Percentiles rank a stretch among this genome's conserved stretches.
These are phyloP conservation scores for Melieria omissa DNA, from an alignment of 2,888 invertebrate species.

Conservation along the genomic window DNA sequence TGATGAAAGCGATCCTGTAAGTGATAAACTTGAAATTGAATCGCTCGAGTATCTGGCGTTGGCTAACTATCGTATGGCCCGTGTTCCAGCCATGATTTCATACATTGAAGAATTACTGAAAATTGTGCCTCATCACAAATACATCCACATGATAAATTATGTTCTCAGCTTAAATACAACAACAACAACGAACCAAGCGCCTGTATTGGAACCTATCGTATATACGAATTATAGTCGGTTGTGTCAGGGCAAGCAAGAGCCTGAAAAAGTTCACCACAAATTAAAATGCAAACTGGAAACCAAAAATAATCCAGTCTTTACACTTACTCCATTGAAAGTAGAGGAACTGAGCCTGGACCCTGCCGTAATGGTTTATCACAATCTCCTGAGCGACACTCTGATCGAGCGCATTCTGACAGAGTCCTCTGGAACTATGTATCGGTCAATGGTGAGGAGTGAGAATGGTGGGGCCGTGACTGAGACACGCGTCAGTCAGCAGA, in stretches of 20 bases:
- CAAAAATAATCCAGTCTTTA: slow-evolving; percentile 72
- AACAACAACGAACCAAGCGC: neutral
- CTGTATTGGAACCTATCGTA: neutral
- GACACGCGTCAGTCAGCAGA: slow-evolving; percentile 52
- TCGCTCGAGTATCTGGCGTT: slow-evolving; percentile 50
- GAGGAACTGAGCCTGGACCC: slow-evolving; percentile 83
- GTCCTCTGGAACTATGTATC: slow-evolving; percentile 18
- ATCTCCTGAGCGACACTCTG: slow-evolving; percentile 85
- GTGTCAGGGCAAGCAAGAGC: slow-evolving; percentile 48
- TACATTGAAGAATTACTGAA: slow-evolving; percentile 41
- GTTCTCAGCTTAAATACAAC: neutral
- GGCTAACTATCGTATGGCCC: slow-evolving; percentile 47
- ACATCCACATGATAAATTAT: too few species aligned
- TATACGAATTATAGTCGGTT: slow-evolving; percentile 44
- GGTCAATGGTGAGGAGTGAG: slow-evolving; percentile 43
- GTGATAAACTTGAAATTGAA: slow-evolving; percentile 33
- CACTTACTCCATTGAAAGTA: slow-evolving; percentile 80
- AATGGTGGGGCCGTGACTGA: slow-evolving; percentile 28
- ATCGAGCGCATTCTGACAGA: slow-evolving; percentile 70
- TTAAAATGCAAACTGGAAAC: slow-evolving; percentile 47
- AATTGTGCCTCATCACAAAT: slow-evolving; percentile 28
- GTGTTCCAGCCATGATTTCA: slow-evolving; percentile 34
- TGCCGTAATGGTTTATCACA: slow-evolving; percentile 83
- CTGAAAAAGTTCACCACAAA: slow-evolving; percentile 9
- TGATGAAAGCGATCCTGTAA: neutral